A percentile compares a stretch with the other conserved stretches of the same genome.
Evolutionary conservation across 2,797 vertebrate species (phyloP).

Genomic region (Mus minutoides): DNA sequence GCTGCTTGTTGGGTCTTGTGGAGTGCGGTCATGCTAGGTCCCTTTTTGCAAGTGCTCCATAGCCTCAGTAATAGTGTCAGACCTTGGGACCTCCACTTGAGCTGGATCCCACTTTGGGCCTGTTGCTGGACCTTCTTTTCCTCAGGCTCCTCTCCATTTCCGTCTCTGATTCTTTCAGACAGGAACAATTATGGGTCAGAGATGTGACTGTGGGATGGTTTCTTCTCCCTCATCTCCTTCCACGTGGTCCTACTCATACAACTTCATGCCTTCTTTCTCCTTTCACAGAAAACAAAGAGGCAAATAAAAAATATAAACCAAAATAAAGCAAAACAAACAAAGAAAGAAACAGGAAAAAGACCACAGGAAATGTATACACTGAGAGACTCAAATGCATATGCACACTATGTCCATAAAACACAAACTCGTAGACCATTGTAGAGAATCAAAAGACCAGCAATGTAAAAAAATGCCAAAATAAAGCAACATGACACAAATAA

Average conservation of each 20-base stretch:
- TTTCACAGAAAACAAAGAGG: not conserved
- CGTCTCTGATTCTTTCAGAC: no score
- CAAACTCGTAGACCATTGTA: not conserved
- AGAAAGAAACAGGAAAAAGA: not conserved
- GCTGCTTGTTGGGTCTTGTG: no score
- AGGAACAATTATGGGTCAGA: no score
- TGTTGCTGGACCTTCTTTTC: no score
- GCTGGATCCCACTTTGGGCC: no score
- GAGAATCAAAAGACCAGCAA: not conserved
- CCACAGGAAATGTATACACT: not conserved
- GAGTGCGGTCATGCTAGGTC: no score
- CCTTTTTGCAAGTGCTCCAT: no score
- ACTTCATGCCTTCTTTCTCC: not conserved
- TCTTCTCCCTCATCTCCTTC: not conserved
- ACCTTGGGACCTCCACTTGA: no score
- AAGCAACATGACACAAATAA: not conserved
- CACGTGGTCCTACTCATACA: not conserved
- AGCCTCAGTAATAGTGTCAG: no score
- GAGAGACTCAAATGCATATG: not conserved
- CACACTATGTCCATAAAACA: not conserved
- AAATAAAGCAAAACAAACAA: not conserved
- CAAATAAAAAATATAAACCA: not conserved
- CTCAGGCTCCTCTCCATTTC: no score
- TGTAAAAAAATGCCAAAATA: not conserved
- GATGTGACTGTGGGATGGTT: no score